phyloP scores from a whole-genome alignment of 1,140 invertebrate species.

The Penaeus chinensis region DNA sequence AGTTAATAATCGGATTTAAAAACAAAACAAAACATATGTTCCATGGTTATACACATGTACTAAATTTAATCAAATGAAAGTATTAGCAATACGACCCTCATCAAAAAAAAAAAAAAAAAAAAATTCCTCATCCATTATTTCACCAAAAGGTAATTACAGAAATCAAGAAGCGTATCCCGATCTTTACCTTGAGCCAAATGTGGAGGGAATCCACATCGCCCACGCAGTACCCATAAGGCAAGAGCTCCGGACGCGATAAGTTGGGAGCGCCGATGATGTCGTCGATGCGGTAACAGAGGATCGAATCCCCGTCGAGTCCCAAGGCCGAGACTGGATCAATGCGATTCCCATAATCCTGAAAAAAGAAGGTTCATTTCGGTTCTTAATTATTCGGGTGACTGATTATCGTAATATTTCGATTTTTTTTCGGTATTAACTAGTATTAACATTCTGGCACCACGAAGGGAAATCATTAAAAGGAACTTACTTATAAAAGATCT shows the following conservation, averaged over 20 bases:
- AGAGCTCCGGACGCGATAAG: slow-evolving; percentile 35
- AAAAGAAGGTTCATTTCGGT: not conserved
- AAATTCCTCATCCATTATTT: not conserved
- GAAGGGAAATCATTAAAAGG: too few species aligned
- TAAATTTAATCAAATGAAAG: not conserved
- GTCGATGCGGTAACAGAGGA: slow-evolving; percentile 45
- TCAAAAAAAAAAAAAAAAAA: not conserved
- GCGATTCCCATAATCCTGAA: slow-evolving; percentile 43
- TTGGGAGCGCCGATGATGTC: slow-evolving; percentile 18
- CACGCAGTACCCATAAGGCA: slow-evolving; percentile 52
- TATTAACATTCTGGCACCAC: too few species aligned
- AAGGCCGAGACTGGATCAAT: slow-evolving; percentile 50
- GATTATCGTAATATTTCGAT: too few species aligned
- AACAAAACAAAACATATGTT: too few species aligned
- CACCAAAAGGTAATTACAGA: too few species aligned
- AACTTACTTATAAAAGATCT: too few species aligned
- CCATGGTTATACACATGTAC: too few species aligned
- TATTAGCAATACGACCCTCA: not conserved
- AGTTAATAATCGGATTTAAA: not conserved
- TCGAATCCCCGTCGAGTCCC: slow-evolving; percentile 30
- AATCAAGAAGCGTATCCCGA: not conserved
- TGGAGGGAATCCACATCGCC: slow-evolving; percentile 44
- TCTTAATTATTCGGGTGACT: too few species aligned
- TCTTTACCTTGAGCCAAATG: slow-evolving; percentile 41
- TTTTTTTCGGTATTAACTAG: too few species aligned